phyloP scores from a whole-genome alignment of 2,888 invertebrate genomes.

The Cheilosia pagana region DNA sequence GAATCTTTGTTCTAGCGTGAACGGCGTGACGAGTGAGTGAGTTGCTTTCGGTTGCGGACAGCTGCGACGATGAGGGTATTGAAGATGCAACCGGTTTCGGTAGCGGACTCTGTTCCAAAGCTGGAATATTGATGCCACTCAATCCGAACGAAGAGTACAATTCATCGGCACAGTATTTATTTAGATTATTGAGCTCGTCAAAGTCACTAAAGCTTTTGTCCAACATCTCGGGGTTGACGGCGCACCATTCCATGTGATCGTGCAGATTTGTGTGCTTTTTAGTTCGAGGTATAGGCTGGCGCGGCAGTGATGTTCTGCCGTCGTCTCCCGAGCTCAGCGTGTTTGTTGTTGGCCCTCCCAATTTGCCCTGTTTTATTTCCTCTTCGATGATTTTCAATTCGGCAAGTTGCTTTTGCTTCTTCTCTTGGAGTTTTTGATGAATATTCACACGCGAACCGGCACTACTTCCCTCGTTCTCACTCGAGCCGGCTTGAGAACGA shows the following conservation, averaged over 20 bases:
- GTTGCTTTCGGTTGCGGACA: constrained; percentile 78
- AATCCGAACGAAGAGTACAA: constrained; percentile 77
- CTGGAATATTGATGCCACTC: constrained; percentile 78
- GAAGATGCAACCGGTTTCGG: constrained; percentile 76
- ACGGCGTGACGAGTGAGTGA: constrained; percentile 77
- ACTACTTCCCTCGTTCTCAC: constrained; percentile 90
- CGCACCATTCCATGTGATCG: constrained; percentile 82
- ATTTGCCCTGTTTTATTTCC: constrained; percentile 93
- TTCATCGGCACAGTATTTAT: constrained; percentile 77
- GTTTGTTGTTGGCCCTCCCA: constrained; percentile 85
- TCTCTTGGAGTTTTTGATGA: constrained; percentile 93
- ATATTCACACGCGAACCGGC: constrained; percentile 92
- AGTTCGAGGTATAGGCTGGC: constrained; percentile 88
- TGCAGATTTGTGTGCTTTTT: constrained; percentile 86
- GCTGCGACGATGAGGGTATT: constrained; percentile 76
- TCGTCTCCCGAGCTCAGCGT: constrained; percentile 85
- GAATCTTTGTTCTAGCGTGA: constrained; percentile 65
- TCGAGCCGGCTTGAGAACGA: constrained; percentile 86
- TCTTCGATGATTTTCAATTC: constrained; percentile 93
- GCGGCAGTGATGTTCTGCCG: constrained; percentile 81
- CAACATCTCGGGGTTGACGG: constrained; percentile 61
- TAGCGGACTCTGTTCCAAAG: constrained; percentile 76
- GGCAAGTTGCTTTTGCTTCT: constrained; percentile 93
- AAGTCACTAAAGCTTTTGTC: constrained; percentile 83
- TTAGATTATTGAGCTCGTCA: constrained; percentile 77